A percentile compares a stretch with the other conserved stretches of the same genome.
Evolutionary conservation across 2,113 vertebrate species (phyloP).

Genomic region (Accipiter virgatus): DNA sequence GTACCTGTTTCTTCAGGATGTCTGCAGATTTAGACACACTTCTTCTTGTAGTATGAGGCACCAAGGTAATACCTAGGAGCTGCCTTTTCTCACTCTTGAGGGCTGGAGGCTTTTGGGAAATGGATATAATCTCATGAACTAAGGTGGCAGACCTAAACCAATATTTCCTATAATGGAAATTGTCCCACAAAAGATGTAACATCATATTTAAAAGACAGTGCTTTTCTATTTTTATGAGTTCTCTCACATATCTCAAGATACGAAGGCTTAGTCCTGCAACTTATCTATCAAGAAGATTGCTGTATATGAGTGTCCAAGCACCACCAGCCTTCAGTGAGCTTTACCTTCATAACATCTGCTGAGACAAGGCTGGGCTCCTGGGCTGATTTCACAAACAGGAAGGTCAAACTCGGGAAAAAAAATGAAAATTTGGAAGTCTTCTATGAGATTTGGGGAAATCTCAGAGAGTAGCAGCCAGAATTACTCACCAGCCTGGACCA

Average conservation of each 20-base stretch:
- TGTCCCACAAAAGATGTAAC: not conserved
- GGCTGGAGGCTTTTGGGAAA: not conserved
- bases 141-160: not conserved
- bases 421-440: not conserved
- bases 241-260: fast-evolving
- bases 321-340: not conserved
- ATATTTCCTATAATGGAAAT: fast-evolving
- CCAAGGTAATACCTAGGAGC: not conserved
- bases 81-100: not conserved
- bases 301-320: not conserved
- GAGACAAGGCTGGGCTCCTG: not conserved
- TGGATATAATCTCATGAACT: not conserved
- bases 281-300: not conserved
- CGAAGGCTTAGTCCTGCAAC: not conserved
- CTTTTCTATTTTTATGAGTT: not conserved
- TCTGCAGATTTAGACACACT: not conserved
- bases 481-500: too few species aligned
- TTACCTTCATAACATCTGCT: not conserved
- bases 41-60: not conserved
- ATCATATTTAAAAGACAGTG: not conserved
- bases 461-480: not conserved
- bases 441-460: not conserved
- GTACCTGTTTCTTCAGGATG: not conserved
- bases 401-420: not conserved
- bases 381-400: not conserved